Evolutionary conservation across 1,140 invertebrate genomes (phyloP).

Genomic region (Physella acuta): DNA sequence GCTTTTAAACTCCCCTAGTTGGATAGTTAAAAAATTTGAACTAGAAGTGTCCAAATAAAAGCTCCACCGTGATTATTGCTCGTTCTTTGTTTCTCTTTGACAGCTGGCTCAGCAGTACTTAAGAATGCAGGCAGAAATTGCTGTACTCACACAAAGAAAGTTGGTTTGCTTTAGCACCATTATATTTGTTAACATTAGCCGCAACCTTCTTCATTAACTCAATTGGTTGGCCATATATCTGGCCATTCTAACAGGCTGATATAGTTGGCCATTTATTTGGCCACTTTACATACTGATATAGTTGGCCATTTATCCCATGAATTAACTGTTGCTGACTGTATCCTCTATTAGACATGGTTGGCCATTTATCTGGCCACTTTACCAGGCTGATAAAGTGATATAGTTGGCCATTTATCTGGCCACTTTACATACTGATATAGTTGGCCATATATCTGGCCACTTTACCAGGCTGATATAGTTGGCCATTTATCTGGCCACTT

Average conservation of each 20-base stretch:
- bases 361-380: background rate
- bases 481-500: too few species aligned
- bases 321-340: background rate
- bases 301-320: background rate
- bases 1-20: background rate
- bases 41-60: background rate
- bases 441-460: too few species aligned
- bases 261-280: too few species aligned
- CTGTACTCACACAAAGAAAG: conserved; percentile 67
- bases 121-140: conserved; percentile 75
- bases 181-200: too few species aligned
- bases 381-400: conserved; percentile 48
- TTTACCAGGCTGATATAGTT: too few species aligned
- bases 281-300: too few species aligned
- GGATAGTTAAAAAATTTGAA: background rate
- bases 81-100: conserved; percentile 38
- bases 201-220: too few species aligned
- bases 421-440: too few species aligned
- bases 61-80: background rate
- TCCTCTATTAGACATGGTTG: background rate
- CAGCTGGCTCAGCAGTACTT: conserved; percentile 65
- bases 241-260: too few species aligned
- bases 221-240: too few species aligned
- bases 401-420: conserved; percentile 57
- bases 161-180: conserved; percentile 35